Base-by-base conservation (phyloP, 2,888 invertebrate species). In the Clivina fossor region DNA sequence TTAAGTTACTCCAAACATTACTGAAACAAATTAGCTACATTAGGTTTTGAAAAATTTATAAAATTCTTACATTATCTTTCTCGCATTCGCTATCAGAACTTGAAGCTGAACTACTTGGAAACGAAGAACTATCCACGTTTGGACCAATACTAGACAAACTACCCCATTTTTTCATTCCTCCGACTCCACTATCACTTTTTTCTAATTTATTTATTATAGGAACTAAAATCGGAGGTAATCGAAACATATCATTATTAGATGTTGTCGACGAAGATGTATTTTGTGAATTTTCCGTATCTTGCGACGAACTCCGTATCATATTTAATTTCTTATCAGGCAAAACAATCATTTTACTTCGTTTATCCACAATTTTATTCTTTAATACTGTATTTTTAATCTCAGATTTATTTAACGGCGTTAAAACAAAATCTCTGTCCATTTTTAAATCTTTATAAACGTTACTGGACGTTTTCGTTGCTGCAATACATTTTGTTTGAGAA, bases 81-180 rank as follows among this genome's bases (percentile, higher is more conserved):
- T 54, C 59, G 8, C 40, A 33, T 32, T 78, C 78, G 61, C 76
- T 76, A 15, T 77, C 74, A 16, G 78, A 78, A 13, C 76, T 75
- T 1, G 78, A 76, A 13, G 78, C 77, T 47, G 56, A 61, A 33
- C 58, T 61, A 16, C 54, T 60, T 8, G 56, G 56, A 53, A 47
- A 54, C 30, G 59, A 56, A 20, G 81, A 83, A 33, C 82, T 85
- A 72, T 88, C 86, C 19, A 85, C 76, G 61, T 86, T 80, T 11
- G 85, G 86, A 46, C 86, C 86, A 15, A 85, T 77, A 65, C 87
- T 87, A 0, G 86, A 86, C 32, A 83, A 78, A 65, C 86, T 85
- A 61, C 80, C 81, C 74, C 80, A 82, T 48, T 78, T 71, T 66
- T 76, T 78, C 13, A 78, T 60, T 37, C 54, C 63, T 30, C 65